Percentiles rank a stretch among this genome's conserved stretches.
Conservation (phyloP, 2,888 invertebrate species). For the Campaea margaritaria region DNA sequence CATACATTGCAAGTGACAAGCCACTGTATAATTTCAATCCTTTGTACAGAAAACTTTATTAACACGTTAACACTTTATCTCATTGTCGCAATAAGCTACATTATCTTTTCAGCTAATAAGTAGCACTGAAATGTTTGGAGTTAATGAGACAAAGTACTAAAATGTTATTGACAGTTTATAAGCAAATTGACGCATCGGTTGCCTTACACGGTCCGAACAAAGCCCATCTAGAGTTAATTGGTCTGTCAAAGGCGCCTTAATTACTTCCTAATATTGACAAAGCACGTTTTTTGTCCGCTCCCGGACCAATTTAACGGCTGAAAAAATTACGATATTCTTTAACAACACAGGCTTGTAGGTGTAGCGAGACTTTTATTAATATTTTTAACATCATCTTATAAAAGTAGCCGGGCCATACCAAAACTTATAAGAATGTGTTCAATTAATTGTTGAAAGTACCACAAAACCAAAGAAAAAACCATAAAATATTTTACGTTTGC, state of each 20-base stretch:
- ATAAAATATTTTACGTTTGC: too few relatives aligned
- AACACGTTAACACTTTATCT: background rate
- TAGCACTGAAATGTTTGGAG: background rate
- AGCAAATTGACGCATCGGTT: constrained; percentile 56
- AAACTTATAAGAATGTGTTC: too few relatives aligned
- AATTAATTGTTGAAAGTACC: too few relatives aligned
- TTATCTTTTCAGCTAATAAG: background rate
- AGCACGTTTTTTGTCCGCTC: constrained; percentile 63
- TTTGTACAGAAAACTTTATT: constrained; percentile 1
- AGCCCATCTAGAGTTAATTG: constrained; percentile 67
- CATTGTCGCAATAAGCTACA: constrained; percentile 2
- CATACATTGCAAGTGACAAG: background rate
- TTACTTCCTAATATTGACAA: constrained; percentile 82
- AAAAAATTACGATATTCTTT: constrained; percentile 47
- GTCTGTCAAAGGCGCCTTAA: constrained; percentile 70
- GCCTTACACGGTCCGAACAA: constrained; percentile 47
- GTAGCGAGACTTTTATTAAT: background rate
- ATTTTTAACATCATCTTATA: too few relatives aligned
- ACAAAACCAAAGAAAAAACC: too few relatives aligned
- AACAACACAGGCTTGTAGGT: constrained; percentile 20
- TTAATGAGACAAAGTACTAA: constrained; percentile 3
- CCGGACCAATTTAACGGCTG: constrained; percentile 49
- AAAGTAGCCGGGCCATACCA: too few relatives aligned
- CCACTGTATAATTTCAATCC: constrained; percentile 5
- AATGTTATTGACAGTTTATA: constrained; percentile 1